Conservation (phyloP, 2,888 invertebrate species). For the Polyommatus iphigenia region DNA sequence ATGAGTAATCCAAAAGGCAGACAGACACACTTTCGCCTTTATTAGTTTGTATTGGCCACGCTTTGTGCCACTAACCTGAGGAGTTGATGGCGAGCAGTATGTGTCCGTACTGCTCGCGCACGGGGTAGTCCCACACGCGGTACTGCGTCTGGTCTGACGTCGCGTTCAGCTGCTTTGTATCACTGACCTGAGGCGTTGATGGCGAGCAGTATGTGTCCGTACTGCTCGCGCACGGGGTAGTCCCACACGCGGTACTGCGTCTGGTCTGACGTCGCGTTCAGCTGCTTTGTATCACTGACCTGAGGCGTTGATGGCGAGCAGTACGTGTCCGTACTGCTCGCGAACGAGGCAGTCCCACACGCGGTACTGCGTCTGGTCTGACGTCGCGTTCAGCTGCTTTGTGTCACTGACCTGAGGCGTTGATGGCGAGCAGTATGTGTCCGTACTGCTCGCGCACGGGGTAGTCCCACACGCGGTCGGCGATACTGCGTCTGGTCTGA, state of each 20-base stretch:
- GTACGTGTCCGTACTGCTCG: conserved; percentile 93
- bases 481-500: conserved; percentile 81
- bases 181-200: conserved; percentile 84
- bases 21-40: too few relatives aligned
- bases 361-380: conserved; percentile 86
- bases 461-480: too few relatives aligned
- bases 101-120: too few relatives aligned
- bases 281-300: conserved; percentile 46
- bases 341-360: conserved; percentile 97
- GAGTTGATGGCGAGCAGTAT: too few relatives aligned
- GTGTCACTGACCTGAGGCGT: too few relatives aligned
- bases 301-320: conserved; percentile 89
- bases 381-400: conserved; percentile 82
- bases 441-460: too few relatives aligned
- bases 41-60: too few relatives aligned
- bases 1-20: too few relatives aligned
- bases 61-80: too few relatives aligned
- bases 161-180: conserved; percentile 80
- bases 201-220: conserved; percentile 90
- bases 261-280: conserved; percentile 90
- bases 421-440: too few relatives aligned
- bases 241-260: conserved; percentile 93
- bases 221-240: conserved; percentile 95
- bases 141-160: conserved; percentile 84
- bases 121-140: too few relatives aligned